A percentile compares a stretch with the other conserved stretches of the same genome.
phyloP scores from a whole-genome alignment of 2,113 vertebrate species.

The Chaenogobius annularis region DNA sequence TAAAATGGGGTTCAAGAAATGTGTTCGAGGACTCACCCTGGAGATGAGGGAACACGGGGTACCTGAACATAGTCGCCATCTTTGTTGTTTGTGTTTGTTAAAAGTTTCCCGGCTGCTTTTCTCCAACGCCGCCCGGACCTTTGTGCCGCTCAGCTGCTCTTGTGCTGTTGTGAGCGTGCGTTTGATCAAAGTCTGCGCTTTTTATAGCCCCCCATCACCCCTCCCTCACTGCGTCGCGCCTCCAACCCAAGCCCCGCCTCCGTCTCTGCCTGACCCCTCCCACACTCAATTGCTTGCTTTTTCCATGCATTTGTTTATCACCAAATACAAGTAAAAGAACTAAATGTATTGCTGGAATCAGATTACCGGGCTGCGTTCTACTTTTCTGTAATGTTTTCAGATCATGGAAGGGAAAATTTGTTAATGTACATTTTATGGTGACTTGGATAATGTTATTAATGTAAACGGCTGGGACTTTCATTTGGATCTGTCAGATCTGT shows the following conservation, averaged over 20 bases:
- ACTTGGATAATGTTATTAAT: too few species aligned
- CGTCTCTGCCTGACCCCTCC: constrained; percentile 13
- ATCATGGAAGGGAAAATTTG: too few species aligned
- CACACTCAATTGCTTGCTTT: constrained; percentile 15
- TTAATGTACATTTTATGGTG: too few species aligned
- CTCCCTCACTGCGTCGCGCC: background rate
- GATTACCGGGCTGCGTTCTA: too few species aligned
- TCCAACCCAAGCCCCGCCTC: background rate
- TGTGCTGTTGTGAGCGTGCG: constrained; percentile 53
- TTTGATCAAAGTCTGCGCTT: constrained; percentile 42
- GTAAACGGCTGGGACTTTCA: too few species aligned
- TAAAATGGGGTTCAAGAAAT: background rate
- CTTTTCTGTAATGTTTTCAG: too few species aligned
- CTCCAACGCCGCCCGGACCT: background rate
- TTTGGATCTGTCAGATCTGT: too few species aligned
- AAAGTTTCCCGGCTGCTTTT: constrained; percentile 13
- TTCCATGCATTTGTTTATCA: constrained; percentile 11
- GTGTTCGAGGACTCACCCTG: constrained; percentile 70
- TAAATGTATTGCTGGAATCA: too few species aligned
- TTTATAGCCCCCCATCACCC: constrained; percentile 52
- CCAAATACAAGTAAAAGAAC: background rate
- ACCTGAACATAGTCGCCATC: constrained; percentile 76
- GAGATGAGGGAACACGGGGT: constrained; percentile 71
- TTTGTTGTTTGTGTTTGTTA: constrained; percentile 25
- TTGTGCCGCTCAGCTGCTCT: constrained; percentile 8